Base-by-base conservation (phyloP, 2,888 invertebrate genomes). In the Epirrhoe alternata region DNA sequence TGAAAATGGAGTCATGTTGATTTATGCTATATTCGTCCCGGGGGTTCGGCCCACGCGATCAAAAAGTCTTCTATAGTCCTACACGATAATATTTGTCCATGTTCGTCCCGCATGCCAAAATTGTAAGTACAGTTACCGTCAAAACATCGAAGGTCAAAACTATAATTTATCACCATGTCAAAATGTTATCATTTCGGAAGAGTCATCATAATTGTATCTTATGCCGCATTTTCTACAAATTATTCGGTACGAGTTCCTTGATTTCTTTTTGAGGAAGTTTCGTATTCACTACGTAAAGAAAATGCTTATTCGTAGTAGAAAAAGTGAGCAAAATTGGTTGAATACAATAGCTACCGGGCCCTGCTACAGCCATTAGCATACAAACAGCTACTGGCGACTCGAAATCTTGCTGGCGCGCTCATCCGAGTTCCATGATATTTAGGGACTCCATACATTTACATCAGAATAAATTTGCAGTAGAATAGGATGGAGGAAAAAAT, bases 371-470 rank as follows among this genome's bases (percentile, higher is more conserved):
- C 63, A 59, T 67, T 63, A 63, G 63, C 67, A 67, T 67, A 60
- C 60, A 67, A 67, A 67, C 59, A 62, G 62, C 59, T 52, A 17
- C 45, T 61, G 61, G 59, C 63, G 55, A 67, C 47, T 60, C 54
- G 47, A 49, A 66, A 58, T 66, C 60, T 56, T 52, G 61, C 62
- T 30, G 61, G 30, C 56, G 61, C 51, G 60, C 17, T 55, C 63
- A 47, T 49, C 49, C 49, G 49, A 47, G 24, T 14, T 45, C 55
- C 31, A 50, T 45, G 45, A 66, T 55, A 66, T 59, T 62, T 56
- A 63, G 63, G 56, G 52, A 63, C 56, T 56, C 42, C 58, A 61
- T 67, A 63, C 67, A 67, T 67, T 67, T 67, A 60, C 63, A 67
- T 67, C 56, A 67, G 67, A 60, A 63, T 67, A 67, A 51, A 63